Conservation (phyloP, 2,797 vertebrate genomes). For the Eulemur rubriventer region DNA sequence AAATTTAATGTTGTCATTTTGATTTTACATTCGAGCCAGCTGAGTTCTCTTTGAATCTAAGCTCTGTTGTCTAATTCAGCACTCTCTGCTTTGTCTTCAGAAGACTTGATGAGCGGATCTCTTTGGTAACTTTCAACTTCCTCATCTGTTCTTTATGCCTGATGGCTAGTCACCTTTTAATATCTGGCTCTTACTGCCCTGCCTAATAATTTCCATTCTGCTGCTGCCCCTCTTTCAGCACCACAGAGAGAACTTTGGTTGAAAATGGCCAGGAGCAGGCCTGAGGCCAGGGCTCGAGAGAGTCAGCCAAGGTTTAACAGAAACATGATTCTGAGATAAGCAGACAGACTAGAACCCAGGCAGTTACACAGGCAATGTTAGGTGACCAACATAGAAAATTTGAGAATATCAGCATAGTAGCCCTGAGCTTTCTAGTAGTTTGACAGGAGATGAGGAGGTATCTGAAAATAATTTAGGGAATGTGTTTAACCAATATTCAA, state of each 20-base stretch:
- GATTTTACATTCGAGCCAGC: neutral
- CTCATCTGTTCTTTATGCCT: neutral
- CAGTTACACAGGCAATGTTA: neutral
- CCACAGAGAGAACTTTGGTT: neutral
- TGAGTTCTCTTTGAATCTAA: neutral
- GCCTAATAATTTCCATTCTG: neutral
- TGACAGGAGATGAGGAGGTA: neutral
- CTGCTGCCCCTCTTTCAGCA: neutral
- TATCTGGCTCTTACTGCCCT: neutral
- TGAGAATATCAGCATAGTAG: neutral
- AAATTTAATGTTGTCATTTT: neutral
- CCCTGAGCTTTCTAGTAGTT: neutral
- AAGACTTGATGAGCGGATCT: neutral
- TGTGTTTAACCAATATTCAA: neutral
- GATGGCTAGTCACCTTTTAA: neutral
- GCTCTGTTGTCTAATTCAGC: neutral
- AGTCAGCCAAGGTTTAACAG: neutral
- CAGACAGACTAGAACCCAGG: neutral
- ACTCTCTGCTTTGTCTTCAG: neutral
- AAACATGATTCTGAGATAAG: neutral
- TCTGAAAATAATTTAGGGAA: neutral
- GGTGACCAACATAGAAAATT: neutral
- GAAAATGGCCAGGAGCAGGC: neutral
- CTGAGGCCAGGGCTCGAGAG: neutral
- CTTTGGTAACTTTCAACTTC: neutral